Evolutionary conservation across 2,888 invertebrate genomes (phyloP), one percentile per base, ranked within the genome.

Genomic region (Sinopyrophorus schimmeli): DNA sequence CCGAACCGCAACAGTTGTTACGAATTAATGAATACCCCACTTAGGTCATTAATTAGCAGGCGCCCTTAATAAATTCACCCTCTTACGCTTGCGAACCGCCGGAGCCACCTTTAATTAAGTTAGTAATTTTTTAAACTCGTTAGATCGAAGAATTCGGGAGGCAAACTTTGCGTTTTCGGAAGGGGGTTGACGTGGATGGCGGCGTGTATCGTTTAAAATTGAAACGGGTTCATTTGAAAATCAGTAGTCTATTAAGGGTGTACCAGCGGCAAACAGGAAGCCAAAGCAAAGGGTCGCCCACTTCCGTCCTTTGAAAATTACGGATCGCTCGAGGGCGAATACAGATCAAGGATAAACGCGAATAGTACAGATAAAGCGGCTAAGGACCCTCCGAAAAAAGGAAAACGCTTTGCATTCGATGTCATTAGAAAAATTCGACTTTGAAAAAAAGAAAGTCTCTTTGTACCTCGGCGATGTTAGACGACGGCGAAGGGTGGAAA

Each of bases 1-100:
- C 42, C 21, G 27, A 21, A 42, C 50, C 38, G 50, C 50, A 50
- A 50, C 50, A 50, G 50, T 50, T 50, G 44, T 44, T 43, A 20
- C 9, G 23, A 43, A 44, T 50, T 50, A 50, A 50, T 44, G 43
- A 32, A 34, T 39, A 18, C 32, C 35, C 39, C 49, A 26, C 38
- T 24, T 23, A 14, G 30, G 31, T 18, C 44, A 44, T 44, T 28
- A 50, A 50, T 50, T 50, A 39, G 38, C 30, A n/a, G n/a, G n/a
- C 28, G 24, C 28, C 17, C 30, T 38, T n/a, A 27, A 39, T 32
- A 34, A 40, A 47, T 28, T 30, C 23, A 15, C 35, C 12, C 38
- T 27, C 18, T 14, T 11, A n/a, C 11, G 31, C 15, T 5, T n/a
- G n/a, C n/a, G n/a, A n/a, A n/a, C n/a, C n/a, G n/a, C n/a, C n/a